phyloP scores from a whole-genome alignment of 2,113 vertebrate genomes.

The Seriola quinqueradiata region DNA sequence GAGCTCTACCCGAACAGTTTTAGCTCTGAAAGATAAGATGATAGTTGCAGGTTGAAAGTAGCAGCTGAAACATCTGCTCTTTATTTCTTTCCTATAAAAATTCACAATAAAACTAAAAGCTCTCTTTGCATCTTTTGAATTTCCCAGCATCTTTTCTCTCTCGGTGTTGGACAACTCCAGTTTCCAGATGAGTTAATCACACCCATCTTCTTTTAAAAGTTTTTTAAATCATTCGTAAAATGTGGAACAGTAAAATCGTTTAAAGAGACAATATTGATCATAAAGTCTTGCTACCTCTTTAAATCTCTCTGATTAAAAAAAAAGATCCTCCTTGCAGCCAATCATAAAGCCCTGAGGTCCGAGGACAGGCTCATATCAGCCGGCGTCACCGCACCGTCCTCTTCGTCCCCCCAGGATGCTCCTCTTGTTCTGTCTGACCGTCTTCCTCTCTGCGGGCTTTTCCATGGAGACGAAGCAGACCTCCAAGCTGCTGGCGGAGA shows the following conservation, averaged over 20 bases:
- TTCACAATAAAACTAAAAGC: no score
- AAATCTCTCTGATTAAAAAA: slow-evolving; percentile 54
- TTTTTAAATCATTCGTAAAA: not conserved
- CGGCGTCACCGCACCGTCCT: slow-evolving; percentile 21
- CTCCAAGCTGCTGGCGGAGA: slow-evolving; percentile 84
- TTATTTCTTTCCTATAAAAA: no score
- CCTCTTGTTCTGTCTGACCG: slow-evolving; percentile 85
- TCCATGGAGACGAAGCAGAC: slow-evolving; percentile 86
- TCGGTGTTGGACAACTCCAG: no score
- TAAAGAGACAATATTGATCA: not conserved
- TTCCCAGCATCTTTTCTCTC: no score
- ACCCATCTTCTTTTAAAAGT: no score
- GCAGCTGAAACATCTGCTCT: no score
- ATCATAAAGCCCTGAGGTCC: slow-evolving; percentile 87
- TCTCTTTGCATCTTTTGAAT: no score
- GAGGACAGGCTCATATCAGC: slow-evolving; percentile 84
- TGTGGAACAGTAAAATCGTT: not conserved
- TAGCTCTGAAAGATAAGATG: no score
- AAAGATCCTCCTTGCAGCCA: slow-evolving; percentile 89
- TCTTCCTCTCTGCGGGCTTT: slow-evolving; percentile 84
- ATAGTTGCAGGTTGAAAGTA: not conserved
- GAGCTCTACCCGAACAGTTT: not conserved
- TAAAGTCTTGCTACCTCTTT: slow-evolving; percentile 67
- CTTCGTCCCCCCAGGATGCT: slow-evolving; percentile 85
- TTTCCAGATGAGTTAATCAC: no score